Evolutionary conservation across 2,113 vertebrate species (phyloP).

Genomic region (Equus quagga): DNA sequence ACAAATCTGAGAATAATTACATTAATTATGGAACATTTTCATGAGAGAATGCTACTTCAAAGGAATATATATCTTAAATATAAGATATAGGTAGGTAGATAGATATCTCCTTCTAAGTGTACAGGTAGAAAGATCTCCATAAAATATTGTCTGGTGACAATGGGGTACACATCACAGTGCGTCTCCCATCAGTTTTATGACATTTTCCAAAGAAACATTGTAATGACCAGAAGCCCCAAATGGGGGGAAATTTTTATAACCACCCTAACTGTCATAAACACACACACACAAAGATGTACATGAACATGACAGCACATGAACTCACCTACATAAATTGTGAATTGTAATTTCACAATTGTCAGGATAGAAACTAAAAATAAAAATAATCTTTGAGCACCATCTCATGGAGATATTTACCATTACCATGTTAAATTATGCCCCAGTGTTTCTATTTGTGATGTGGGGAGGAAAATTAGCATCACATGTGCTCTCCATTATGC

Average conservation of each 20-base stretch:
- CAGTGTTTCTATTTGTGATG: not conserved
- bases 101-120: not conserved
- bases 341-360: slow-evolving; percentile 21
- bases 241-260: not conserved
- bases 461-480: not conserved
- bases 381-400: slow-evolving; percentile 12
- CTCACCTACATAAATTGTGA: not conserved
- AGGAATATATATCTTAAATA: not conserved
- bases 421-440: not conserved
- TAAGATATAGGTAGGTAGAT: not conserved
- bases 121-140: not conserved
- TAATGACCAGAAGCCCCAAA: not conserved
- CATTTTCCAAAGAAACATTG: not conserved
- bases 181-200: not conserved
- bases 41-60: not conserved
- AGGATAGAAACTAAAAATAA: not conserved
- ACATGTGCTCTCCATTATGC: not conserved
- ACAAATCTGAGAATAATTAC: not conserved
- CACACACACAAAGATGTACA: not conserved
- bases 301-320: not conserved
- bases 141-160: slow-evolving; percentile 3
- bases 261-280: not conserved
- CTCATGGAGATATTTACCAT: slow-evolving; percentile 11
- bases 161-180: not conserved
- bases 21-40: not conserved